phyloP scores from a whole-genome alignment of 2,797 vertebrate species.

The Esox lucius region DNA sequence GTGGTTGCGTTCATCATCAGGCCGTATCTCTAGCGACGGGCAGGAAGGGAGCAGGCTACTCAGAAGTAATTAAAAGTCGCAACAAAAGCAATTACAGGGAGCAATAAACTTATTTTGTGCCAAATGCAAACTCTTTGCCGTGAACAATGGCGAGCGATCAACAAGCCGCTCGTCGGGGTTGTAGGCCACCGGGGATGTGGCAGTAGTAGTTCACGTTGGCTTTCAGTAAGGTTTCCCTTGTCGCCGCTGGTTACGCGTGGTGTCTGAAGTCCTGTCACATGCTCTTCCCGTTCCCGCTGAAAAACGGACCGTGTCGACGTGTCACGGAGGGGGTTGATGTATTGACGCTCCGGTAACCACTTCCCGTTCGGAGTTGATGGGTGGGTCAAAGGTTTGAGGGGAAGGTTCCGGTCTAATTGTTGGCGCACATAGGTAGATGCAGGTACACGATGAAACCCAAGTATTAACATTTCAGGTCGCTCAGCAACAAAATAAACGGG shows the following conservation, averaged over 20 bases:
- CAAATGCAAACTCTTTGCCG: conserved; percentile 7
- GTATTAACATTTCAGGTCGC: no score
- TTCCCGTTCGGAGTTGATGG: neutral
- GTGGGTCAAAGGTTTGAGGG: neutral
- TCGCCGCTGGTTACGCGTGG: neutral
- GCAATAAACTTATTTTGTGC: neutral
- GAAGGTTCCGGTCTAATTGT: no score
- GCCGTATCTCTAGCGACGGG: neutral
- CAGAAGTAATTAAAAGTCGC: conserved; percentile 19
- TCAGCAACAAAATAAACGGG: no score
- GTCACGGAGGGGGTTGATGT: neutral
- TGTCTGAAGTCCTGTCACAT: neutral
- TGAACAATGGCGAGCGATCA: conserved; percentile 1
- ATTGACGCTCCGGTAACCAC: neutral
- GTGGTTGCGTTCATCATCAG: conserved; percentile 11
- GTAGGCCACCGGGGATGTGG: neutral
- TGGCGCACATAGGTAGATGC: no score
- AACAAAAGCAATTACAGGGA: conserved; percentile 13
- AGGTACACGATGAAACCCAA: no score
- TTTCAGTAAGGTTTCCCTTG: neutral
- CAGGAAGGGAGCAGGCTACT: conserved; percentile 12
- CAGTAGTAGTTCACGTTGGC: neutral
- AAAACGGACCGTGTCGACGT: no score
- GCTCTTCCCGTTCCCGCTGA: no score
- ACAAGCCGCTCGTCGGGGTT: no score